These are phyloP conservation scores for Oreochromis tanganicae DNA, from an alignment of 2,113 vertebrate species.

Conservation along the genomic window DNA sequence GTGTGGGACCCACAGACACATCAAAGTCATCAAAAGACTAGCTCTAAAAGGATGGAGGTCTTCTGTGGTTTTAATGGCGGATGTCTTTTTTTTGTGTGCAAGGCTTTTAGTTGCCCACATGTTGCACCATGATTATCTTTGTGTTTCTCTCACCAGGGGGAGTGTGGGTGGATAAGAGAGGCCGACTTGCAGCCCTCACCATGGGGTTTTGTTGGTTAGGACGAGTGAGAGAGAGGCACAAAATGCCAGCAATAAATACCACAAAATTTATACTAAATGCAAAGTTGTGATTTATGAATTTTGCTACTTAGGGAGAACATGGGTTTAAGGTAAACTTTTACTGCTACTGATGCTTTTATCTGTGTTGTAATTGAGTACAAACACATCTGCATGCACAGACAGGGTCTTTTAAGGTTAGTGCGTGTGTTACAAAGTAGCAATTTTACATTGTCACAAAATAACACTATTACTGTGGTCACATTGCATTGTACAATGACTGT, in stretches of 20 bases:
- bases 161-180: conserved; percentile 16
- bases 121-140: conserved; percentile 43
- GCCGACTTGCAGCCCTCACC: background rate
- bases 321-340: background rate
- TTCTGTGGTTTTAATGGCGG: conserved; percentile 40
- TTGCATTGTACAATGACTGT: background rate
- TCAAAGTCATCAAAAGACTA: conserved; percentile 59
- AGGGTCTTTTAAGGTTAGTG: background rate
- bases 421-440: too few species aligned
- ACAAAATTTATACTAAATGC: background rate
- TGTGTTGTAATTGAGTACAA: background rate
- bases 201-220: conserved; percentile 3
- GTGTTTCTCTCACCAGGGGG: conserved; percentile 7
- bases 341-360: background rate
- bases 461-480: background rate
- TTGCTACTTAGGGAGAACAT: background rate
- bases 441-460: background rate
- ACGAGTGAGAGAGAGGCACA: background rate
- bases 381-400: background rate
- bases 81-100: background rate
- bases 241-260: background rate
- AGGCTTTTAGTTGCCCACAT: conserved; percentile 45
- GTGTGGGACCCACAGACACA: conserved; percentile 18
- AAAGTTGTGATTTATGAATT: background rate
- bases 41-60: conserved; percentile 35